Percentiles rank a stretch among this genome's conserved stretches.
phyloP scores from a whole-genome alignment of 2,888 invertebrate genomes.

The Geophilus truncorum region DNA sequence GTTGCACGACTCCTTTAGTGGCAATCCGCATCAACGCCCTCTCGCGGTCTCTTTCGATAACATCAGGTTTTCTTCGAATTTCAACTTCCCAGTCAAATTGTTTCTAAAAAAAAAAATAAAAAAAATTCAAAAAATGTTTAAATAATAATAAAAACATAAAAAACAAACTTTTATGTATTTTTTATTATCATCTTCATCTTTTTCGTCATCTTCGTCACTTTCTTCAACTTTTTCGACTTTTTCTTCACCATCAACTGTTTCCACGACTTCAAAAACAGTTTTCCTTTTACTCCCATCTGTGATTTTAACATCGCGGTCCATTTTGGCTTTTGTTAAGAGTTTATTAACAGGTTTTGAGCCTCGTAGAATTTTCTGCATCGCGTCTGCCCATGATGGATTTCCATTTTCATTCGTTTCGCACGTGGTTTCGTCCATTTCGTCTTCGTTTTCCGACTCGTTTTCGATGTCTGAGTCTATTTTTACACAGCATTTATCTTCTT shows the following conservation, averaged over 20 bases:
- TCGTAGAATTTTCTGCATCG: conserved; percentile 69
- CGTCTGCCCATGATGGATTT: conserved; percentile 71
- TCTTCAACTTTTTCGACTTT: not conserved
- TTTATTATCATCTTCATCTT: conserved; percentile 34
- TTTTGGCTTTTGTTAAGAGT: conserved; percentile 73
- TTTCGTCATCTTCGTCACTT: conserved; percentile 11
- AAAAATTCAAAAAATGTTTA: conserved; percentile 34
- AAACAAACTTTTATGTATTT: not conserved
- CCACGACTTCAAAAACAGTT: conserved; percentile 51
- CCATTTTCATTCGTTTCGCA: conserved; percentile 33
- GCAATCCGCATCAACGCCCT: conserved; percentile 72
- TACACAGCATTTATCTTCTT: not conserved
- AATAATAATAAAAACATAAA: not conserved
- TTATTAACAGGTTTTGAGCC: conserved; percentile 71
- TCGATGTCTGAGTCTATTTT: conserved; percentile 22
- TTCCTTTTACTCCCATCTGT: conserved; percentile 59
- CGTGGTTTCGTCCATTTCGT: conserved; percentile 29
- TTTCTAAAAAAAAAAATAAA: conserved; percentile 54
- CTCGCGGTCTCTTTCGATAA: conserved; percentile 69
- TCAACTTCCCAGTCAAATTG: conserved; percentile 58
- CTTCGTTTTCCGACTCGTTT: conserved; percentile 7
- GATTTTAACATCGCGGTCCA: conserved; percentile 49
- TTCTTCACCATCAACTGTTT: not conserved
- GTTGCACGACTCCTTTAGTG: conserved; percentile 81
- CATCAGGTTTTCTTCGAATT: conserved; percentile 65